Base-by-base conservation (phyloP, 1,140 invertebrate species). In the Drosophila persimilis region DNA sequence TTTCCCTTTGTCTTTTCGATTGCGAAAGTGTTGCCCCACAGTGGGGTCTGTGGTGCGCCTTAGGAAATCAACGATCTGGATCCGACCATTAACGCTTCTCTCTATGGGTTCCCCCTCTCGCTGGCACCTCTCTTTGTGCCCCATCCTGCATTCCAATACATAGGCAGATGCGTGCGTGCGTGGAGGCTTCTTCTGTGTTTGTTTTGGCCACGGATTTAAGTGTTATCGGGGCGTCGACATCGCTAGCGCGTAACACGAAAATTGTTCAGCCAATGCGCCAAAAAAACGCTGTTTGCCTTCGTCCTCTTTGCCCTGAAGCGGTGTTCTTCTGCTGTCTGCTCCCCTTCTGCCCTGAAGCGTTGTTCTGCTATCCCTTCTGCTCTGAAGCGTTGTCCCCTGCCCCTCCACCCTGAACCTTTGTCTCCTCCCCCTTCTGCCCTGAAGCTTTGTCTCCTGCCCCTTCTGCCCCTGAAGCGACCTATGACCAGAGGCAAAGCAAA, bases 211-310 rank as follows among this genome's bases (percentile, higher is more conserved):
- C 46, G 59, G 73, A 71, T 64, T 81, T 81, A 75, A 67, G 74
- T 88, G 74, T 81, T 88, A 88, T 88, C 83, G 88, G 71, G 54
- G 72, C 75, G 75, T 79, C 66, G 86, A 80, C 83, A 88, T 88
- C 83, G 60, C 51, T 50, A 54, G 61, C 75, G 83, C 83, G 84
- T 76, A 88, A 83, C 75, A 75, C 64, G 57, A 62, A 74, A 65
- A 88, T 66, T 86, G 81, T 78, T 75, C 78, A 81, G 74, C 46
- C 74, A 62, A 65, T 73, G 54, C 83, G 76, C 65, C 83, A 81
- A 88, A 88, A 17, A 81, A 77, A 6, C 62, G 57, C 8, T 39
- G 50, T 75, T 64, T 51, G 43, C 66, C 44, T 13, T 39, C 11
- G 35, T 39, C 11, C 20, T 20, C 20, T 20, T 1, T 20, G 20